These are phyloP conservation scores for Coreoperca whiteheadi DNA, from an alignment of 2,113 vertebrate genomes.

Conservation along the genomic window DNA sequence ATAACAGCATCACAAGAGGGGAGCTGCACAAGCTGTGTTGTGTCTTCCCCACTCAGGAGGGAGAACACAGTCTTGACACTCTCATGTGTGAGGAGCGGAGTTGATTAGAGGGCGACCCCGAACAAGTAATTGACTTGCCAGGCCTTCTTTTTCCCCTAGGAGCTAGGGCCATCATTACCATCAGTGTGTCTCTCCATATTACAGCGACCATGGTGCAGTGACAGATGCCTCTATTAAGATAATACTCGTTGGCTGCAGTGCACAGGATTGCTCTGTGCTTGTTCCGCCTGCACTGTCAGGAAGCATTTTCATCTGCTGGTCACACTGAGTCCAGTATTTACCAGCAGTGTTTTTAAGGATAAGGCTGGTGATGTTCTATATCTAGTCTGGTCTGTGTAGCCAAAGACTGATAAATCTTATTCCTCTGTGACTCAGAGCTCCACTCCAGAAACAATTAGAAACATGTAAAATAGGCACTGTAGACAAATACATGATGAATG, in stretches of 20 bases:
- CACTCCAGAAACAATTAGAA: background rate
- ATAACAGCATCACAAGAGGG: conserved; percentile 56
- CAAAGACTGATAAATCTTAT: background rate
- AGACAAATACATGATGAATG: background rate
- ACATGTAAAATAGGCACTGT: background rate
- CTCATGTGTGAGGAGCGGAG: conserved; percentile 56
- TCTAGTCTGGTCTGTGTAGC: background rate
- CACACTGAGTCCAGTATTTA: conserved; percentile 3
- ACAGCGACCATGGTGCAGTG: conserved; percentile 47
- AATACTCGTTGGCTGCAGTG: conserved; percentile 33
- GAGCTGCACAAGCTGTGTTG: conserved; percentile 36
- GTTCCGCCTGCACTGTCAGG: background rate
- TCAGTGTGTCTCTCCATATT: conserved; percentile 73
- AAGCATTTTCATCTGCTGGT: conserved; percentile 26
- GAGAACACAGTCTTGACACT: conserved; percentile 66
- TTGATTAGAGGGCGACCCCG: conserved; percentile 76
- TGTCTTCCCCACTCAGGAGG: conserved; percentile 43
- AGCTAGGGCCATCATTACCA: conserved; percentile 70
- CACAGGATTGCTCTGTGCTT: conserved; percentile 19
- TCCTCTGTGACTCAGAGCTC: too few relatives aligned
- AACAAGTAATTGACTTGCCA: conserved; percentile 72
- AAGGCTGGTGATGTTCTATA: background rate
- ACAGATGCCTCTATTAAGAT: conserved; percentile 68
- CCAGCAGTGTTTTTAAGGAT: background rate
- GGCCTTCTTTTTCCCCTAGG: conserved; percentile 50